A percentile compares a stretch with the other conserved stretches of the same genome.
Conservation (phyloP, 2,888 invertebrate genomes). For the Oeneis ivallda region DNA sequence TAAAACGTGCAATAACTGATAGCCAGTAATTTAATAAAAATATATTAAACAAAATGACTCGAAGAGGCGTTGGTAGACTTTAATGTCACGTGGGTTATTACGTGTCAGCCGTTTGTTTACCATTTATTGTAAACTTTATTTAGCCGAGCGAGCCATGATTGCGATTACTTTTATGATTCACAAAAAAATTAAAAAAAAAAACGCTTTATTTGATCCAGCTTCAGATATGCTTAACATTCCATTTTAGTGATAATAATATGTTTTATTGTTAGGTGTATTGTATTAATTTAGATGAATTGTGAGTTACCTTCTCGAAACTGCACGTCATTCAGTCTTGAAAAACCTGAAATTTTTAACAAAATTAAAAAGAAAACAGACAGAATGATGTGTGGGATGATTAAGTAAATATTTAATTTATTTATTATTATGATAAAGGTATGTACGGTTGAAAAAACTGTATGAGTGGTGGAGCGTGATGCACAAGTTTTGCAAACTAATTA, state of each 20-base stretch:
- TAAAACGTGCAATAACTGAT: constrained; percentile 83
- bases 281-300: constrained; percentile 72
- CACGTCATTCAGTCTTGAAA: constrained; percentile 38
- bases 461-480: constrained; percentile 56
- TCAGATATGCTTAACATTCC: constrained; percentile 67
- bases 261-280: constrained; percentile 64
- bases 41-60: constrained; percentile 76
- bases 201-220: constrained; percentile 65
- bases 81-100: constrained; percentile 48
- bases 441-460: constrained; percentile 50
- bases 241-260: constrained; percentile 66
- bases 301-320: constrained; percentile 57
- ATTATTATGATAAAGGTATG: constrained; percentile 44
- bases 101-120: constrained; percentile 61
- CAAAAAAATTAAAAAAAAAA: constrained; percentile 50
- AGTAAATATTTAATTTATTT: constrained; percentile 51
- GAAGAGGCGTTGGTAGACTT: constrained; percentile 67
- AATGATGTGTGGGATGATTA: constrained; percentile 30
- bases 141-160: constrained; percentile 52
- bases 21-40: constrained; percentile 79
- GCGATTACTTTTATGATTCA: constrained; percentile 43
- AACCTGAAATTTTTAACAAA: constrained; percentile 11
- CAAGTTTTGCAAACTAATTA: constrained; percentile 68
- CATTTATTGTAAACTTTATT: constrained; percentile 76
- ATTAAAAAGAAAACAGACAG: constrained; percentile 17